Base-by-base conservation (phyloP, 2,888 invertebrate species). In the Amorpha juglandis region DNA sequence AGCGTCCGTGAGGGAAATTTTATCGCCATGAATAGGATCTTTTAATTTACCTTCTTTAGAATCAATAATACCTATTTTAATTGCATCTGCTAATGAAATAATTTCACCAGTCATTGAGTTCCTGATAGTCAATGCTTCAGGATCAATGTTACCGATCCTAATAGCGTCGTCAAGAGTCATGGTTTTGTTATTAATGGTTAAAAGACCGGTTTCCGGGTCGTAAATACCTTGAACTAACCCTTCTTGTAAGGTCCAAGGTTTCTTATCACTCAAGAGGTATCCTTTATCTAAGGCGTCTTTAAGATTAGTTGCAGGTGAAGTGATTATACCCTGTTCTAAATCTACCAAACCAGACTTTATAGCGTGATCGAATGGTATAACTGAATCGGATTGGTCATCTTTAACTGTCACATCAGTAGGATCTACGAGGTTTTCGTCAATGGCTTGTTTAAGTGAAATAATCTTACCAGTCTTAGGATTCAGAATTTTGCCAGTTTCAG, bases 231-330 rank as follows among this genome's bases (percentile, higher is more conserved):
- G 96, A 35, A 97, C 96, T 65, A 98, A 89, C 14, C 97, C 97
- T 91, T 98, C 97, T 83, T 97, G 97, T 68, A 98, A 88, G 0
- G 97, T 96, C 95, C 96, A 95, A 0, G 98, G 97, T 78, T 96
- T 96, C 65, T 95, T 95, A 42, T 97, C 96, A 77, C 96, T 97
- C 42, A 98, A 88, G 52, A 98, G 93, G 81, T 96, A 97, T 8
- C 98, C 97, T 82, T 97, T 97, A 63, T 96, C 95, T 74, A 96
- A 95, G 2, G 98, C 98, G 75, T 96, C 95, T 84, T 97, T 96
- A 51, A 98, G 91, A 64, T 96, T 95, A 80, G 96, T 94, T 70
- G 94, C 88, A 0, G 97, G 97, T 70, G 94, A 94, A 1, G 95
- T 95, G 35, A 98, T 87, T 33, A 95, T 85, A 51, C 97, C 97